These are phyloP conservation scores for Rhipidura dahli DNA, from an alignment of 2,113 vertebrate genomes.

Conservation along the genomic window DNA sequence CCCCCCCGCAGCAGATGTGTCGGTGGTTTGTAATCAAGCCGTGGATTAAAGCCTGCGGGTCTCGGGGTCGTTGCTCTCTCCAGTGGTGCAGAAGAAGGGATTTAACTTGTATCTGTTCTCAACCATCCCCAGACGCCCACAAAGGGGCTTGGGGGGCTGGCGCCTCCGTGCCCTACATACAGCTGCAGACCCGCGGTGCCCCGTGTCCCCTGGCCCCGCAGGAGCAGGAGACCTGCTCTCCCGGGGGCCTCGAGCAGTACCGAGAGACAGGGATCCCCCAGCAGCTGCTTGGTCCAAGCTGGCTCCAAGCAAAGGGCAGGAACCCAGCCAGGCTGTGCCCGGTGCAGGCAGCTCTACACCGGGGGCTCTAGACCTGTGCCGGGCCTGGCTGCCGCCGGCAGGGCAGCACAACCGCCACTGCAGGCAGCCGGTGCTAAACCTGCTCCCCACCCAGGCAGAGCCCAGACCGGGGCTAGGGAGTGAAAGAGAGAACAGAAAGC, in stretches of 20 bases:
- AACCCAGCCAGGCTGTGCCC: not conserved
- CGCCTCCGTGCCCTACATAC: not conserved
- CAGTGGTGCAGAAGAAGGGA: not conserved
- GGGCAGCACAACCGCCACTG: not conserved
- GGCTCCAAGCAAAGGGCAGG: not conserved
- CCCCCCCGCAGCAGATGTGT: slow-evolving; percentile 35
- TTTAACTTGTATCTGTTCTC: not conserved
- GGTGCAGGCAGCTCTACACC: accelerated
- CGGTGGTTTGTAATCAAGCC: not conserved
- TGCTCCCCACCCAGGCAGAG: not conserved
- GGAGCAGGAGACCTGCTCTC: not conserved
- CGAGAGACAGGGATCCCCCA: accelerated
- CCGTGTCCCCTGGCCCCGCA: not conserved
- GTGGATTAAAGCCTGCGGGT: slow-evolving; percentile 40
- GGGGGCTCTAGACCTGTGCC: not conserved
- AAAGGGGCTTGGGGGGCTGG: not conserved
- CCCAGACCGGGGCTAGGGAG: accelerated
- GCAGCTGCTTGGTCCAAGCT: not conserved
- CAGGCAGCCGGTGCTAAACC: accelerated
- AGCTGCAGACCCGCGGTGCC: accelerated
- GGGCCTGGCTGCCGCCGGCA: not conserved
- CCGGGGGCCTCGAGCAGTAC: no score
- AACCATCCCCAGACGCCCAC: not conserved
- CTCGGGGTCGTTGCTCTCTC: not conserved
- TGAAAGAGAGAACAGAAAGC: slow-evolving; percentile 27